Conservation (phyloP, 2,113 vertebrate species). For the Cricetomys ansorgei region DNA sequence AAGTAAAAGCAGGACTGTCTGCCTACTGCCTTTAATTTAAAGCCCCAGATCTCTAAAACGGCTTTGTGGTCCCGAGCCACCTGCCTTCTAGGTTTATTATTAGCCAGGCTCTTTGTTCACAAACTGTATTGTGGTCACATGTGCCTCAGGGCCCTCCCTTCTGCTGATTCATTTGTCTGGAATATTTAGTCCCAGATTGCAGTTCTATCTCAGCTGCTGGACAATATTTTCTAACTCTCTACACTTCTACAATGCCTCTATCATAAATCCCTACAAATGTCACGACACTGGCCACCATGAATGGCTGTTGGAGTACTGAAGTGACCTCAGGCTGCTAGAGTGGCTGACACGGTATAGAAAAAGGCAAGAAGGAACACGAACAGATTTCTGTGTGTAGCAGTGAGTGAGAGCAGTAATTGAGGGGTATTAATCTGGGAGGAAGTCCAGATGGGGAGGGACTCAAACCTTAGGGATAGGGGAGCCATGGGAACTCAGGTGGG, state of each 20-base stretch:
- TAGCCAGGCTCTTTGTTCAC: not conserved
- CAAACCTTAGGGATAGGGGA: not conserved
- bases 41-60: not conserved
- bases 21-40: constrained; percentile 44
- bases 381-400: not conserved
- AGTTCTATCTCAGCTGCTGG: not conserved
- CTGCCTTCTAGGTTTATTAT: not conserved
- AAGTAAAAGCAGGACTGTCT: not conserved
- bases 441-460: not conserved
- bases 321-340: not conserved
- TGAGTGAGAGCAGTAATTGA: not conserved
- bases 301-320: not conserved
- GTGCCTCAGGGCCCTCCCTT: not conserved
- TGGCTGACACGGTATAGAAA: not conserved
- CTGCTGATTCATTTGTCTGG: not conserved
- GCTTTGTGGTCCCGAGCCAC: not conserved
- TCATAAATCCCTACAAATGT: not conserved
- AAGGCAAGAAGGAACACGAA: not conserved
- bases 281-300: not conserved
- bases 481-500: not conserved
- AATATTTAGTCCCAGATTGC: not conserved
- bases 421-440: not conserved
- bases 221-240: not conserved
- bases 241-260: not conserved
- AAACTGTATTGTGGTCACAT: not conserved